Percentiles rank a stretch among this genome's conserved stretches.
These are phyloP conservation scores for Popillia japonica DNA, from an alignment of 1,140 invertebrate species.

Conservation along the genomic window DNA sequence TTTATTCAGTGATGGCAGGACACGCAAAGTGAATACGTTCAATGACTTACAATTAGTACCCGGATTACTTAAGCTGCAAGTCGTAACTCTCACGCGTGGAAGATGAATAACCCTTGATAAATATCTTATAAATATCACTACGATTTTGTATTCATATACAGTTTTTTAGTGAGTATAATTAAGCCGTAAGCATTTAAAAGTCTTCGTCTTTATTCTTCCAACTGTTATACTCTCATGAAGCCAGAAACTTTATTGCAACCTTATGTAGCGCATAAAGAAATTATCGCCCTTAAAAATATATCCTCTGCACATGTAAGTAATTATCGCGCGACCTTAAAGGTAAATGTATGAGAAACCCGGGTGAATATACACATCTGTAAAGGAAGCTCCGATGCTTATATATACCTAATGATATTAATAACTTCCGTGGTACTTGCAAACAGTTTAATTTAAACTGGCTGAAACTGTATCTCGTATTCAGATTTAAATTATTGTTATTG, in stretches of 20 bases:
- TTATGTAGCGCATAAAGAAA: background rate
- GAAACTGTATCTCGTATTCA: constrained; percentile 42
- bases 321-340: background rate
- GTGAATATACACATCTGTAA: constrained; percentile 35
- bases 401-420: constrained; percentile 44
- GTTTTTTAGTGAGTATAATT: too few relatives aligned
- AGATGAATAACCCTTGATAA: too few relatives aligned
- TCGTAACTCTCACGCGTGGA: too few relatives aligned
- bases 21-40: too few relatives aligned
- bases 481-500: constrained; percentile 45
- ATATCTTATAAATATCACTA: too few relatives aligned
- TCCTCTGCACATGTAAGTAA: background rate
- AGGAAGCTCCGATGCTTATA: constrained; percentile 37
- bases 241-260: background rate
- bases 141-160: too few relatives aligned
- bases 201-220: too few relatives aligned
- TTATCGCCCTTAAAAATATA: background rate
- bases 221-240: too few relatives aligned
- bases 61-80: too few relatives aligned
- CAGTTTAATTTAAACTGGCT: constrained; percentile 45
- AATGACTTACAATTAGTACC: too few relatives aligned
- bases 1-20: too few relatives aligned
- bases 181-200: too few relatives aligned
- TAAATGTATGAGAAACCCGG: constrained; percentile 28
- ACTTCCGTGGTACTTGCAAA: constrained; percentile 44